Evolutionary conservation across 2,113 vertebrate species (phyloP).

Genomic region (Morone chrysops): DNA sequence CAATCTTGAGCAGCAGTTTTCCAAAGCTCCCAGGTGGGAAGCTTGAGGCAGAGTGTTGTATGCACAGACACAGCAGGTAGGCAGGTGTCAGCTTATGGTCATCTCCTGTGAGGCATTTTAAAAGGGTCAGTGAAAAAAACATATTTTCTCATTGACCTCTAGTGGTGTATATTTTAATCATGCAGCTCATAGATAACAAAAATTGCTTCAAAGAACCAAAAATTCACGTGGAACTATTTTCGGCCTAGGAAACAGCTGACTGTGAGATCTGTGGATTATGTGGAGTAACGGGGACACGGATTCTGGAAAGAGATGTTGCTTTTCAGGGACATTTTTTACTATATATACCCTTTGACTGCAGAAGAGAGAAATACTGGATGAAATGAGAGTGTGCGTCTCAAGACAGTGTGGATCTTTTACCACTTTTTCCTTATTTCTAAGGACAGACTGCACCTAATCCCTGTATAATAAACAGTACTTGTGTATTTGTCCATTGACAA

Average conservation of each 20-base stretch:
- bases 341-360: background rate
- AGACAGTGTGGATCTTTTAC: background rate
- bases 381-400: background rate
- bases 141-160: background rate
- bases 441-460: background rate
- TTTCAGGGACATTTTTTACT: background rate
- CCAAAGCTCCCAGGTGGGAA: conserved; percentile 91
- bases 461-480: background rate
- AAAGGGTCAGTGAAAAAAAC: background rate
- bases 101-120: conserved; percentile 72
- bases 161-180: background rate
- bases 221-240: background rate
- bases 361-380: background rate
- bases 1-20: conserved; percentile 92
- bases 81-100: conserved; percentile 94
- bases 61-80: conserved; percentile 94
- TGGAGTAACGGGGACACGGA: background rate
- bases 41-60: conserved; percentile 92
- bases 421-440: background rate
- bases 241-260: background rate
- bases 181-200: background rate
- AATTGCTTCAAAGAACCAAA: background rate
- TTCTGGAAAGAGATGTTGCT: background rate
- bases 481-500: background rate
- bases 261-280: background rate